Evolutionary conservation across 2,113 vertebrate genomes (phyloP), one percentile per base, ranked within the genome.

Genomic region (Tetrao urogallus): DNA sequence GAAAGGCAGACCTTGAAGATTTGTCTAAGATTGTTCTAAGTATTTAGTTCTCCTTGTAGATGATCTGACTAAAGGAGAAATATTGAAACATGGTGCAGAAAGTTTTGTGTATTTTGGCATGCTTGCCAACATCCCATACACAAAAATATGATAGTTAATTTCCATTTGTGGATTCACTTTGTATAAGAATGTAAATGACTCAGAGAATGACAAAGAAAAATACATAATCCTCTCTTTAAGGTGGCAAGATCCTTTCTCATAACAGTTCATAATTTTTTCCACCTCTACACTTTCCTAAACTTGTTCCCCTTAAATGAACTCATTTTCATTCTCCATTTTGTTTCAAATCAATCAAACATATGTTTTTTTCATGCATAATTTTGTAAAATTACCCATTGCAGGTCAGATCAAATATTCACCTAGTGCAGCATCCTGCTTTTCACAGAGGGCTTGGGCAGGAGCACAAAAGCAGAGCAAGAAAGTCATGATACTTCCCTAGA

Each of bases 281-380:
- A 82, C 8, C 27, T 61, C 13, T 80, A 4, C 72, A 60, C 3
- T 5, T 78, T 93, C 32, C 34, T 42, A 40, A 50, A 43, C 48
- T 58, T 69, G 7, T 11, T 83, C 8, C 69, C 28, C 38, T 28
- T 71, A 52, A 84, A 81, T 65, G 10, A 84, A 87, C 61, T 81
- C 34, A 64, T 91, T 93, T 85, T 94, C 57, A 72, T 81, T 84
- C 48, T 82, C 4, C 40, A 75, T 90, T 86, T 57, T 57, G 47
- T 90, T 92, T 92, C 73, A 93, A 90, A 77, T 84, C 77, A 93
- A 78, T 75, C 65, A 86, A 54, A 5, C 12, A 24, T 6, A 13
- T 58, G 52, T 43, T 61, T 34, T 92, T 93, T 95, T 36, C 7
- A 75, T 50, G 24, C 18, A 40, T 48, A 67, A 92, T 91, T 92